Base-by-base conservation (phyloP, 2,113 vertebrate species). In the Fregata magnificens region DNA sequence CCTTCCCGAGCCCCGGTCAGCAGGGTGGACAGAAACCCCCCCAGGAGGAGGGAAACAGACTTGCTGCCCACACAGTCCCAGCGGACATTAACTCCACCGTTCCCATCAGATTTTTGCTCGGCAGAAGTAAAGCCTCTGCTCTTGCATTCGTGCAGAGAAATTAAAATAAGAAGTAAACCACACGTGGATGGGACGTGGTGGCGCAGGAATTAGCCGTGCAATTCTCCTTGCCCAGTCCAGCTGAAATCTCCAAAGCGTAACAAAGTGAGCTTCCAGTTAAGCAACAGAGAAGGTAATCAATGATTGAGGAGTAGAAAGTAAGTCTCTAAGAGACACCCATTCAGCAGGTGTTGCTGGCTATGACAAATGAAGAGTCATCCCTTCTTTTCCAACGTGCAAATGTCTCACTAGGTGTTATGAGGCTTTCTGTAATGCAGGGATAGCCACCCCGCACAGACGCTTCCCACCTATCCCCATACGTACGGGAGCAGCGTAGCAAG, bases 1-100 rank as follows among this genome's bases (percentile, higher is more conserved):
- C 19, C n/a, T 31, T 34, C 42, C 70, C 0, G 0, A 63, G 76
- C 32, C 29, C 25, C 2, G 1, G 25, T 22, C 63, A 42, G 80
- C 52, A 28, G 36, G 9, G 0, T 31, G 71, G 29, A 3, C 4
- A 28, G 36, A 44, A 78, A 36, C 5, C 34, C 65, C 70, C 6
- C 0, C 18, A 20, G 40, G 18, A 63, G 44, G 7, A 61, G 47
- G 40, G 16, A 36, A 8, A 69, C 1, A 9, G 58, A 63, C 18
- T 6, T 16, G 28, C 73, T 86, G 73, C 47, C 55, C 2, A 4
- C 13, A n/a, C 50, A n/a, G n/a, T 20, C 78, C 55, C 40, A 21
- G 28, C 5, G 1, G 67, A 47, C 65, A 7, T 9, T 12, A 56
- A 32, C 72, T 76, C 47, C 53, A 21, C n/a, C 0, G 0, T 16